A percentile compares a stretch with the other conserved stretches of the same genome.
These are phyloP conservation scores for Alligator mississippiensis DNA, from an alignment of 2,113 vertebrate genomes.

Conservation along the genomic window DNA sequence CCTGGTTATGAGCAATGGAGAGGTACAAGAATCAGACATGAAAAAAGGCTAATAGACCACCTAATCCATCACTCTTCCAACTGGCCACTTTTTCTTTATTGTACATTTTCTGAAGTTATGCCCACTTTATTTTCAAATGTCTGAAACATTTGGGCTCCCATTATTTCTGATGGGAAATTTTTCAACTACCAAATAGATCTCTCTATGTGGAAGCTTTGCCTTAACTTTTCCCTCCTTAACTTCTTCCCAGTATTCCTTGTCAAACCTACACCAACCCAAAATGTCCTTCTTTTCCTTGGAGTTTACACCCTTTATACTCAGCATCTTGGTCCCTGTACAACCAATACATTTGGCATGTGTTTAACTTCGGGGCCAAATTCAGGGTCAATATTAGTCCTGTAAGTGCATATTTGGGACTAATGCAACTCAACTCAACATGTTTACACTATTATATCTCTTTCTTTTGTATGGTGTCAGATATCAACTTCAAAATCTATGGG, in stretches of 20 bases:
- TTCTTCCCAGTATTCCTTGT: not conserved
- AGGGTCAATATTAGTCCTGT: no score
- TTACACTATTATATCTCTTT: no score
- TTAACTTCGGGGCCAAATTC: no score
- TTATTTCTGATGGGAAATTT: not conserved
- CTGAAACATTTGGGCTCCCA: not conserved
- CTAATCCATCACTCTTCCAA: not conserved
- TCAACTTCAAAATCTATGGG: no score
- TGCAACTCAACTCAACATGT: no score
- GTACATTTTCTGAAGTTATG: not conserved
- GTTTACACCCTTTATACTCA: not conserved
- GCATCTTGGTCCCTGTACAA: no score
- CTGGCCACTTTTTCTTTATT: not conserved
- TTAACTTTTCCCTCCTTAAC: no score
- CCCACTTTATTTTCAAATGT: not conserved
- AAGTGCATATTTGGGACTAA: no score
- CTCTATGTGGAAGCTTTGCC: not conserved
- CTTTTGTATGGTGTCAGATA: no score
- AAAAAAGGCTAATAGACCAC: not conserved
- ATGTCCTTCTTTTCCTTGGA: not conserved
- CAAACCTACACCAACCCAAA: not conserved
- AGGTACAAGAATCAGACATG: slow-evolving; percentile 70
- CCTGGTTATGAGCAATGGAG: slow-evolving; percentile 85
- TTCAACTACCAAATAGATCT: not conserved
- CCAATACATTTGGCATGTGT: no score